Conservation (phyloP, 2,113 vertebrate species). For the Tragulus kanchil region DNA sequence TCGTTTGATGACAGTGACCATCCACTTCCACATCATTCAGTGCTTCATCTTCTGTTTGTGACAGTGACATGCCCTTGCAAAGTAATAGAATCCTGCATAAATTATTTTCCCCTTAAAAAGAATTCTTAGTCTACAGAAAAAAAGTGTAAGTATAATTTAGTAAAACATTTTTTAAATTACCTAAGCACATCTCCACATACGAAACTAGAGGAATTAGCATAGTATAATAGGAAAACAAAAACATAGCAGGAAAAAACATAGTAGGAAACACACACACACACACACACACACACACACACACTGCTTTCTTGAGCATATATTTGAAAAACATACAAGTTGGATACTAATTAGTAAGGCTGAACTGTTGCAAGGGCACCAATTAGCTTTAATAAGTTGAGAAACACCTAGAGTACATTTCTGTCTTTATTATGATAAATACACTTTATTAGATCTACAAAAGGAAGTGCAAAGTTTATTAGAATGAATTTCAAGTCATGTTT, state of each 20-base stretch:
- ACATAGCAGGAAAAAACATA: background rate
- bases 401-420: background rate
- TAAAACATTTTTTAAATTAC: slow-evolving; percentile 49
- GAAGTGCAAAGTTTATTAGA: background rate
- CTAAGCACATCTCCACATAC: background rate
- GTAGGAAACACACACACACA: too few relatives aligned
- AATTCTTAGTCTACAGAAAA: background rate
- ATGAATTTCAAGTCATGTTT: background rate
- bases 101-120: background rate
- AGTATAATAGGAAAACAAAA: slow-evolving; percentile 19
- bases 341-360: slow-evolving; percentile 29
- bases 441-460: background rate
- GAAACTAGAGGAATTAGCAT: slow-evolving; percentile 36
- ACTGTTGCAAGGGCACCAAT: background rate
- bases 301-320: background rate
- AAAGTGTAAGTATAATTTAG: background rate
- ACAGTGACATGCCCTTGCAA: background rate
- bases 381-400: slow-evolving; percentile 47
- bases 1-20: too few relatives aligned
- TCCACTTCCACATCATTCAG: background rate
- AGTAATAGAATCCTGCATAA: background rate
- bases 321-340: background rate
- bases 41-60: background rate
- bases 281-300: background rate
- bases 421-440: background rate